These are phyloP conservation scores for Acanthaster planci DNA, from an alignment of 35 echinoderm and acorn worm genomes.

Conservation along the genomic window DNA sequence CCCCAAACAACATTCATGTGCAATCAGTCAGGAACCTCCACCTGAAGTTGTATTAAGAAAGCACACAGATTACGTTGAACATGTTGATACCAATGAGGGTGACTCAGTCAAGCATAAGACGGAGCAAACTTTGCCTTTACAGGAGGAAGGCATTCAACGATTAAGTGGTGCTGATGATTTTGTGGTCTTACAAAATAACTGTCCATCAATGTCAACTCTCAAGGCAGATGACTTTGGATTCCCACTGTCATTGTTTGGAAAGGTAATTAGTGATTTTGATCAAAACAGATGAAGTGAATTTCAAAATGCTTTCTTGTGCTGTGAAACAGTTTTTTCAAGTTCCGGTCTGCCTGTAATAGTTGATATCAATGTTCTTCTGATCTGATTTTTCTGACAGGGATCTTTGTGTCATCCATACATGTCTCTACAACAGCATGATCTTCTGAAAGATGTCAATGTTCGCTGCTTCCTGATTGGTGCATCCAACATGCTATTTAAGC, in stretches of 20 bases:
- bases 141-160: neutral
- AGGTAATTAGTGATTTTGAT: conserved; percentile 55
- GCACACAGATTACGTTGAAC: too few species aligned
- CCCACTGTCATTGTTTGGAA: conserved; percentile 93
- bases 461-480: conserved; percentile 91
- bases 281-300: too few species aligned
- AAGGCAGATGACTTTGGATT: conserved; percentile 88
- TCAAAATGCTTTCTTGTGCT: too few species aligned
- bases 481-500: conserved; percentile 90
- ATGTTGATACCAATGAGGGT: neutral
- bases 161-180: conserved; percentile 57
- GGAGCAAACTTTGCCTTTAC: neutral
- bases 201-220: conserved; percentile 43
- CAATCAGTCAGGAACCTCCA: too few species aligned
- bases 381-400: conserved; percentile 48
- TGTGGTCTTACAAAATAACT: conserved; percentile 62
- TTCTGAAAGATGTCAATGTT: conserved; percentile 91
- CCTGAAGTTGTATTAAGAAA: too few species aligned
- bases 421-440: conserved; percentile 91
- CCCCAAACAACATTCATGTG: too few species aligned
- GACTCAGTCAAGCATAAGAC: neutral
- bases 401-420: conserved; percentile 97
- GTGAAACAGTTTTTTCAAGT: too few species aligned
- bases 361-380: too few species aligned
- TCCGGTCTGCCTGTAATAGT: too few species aligned